Percentiles rank a stretch among this genome's conserved stretches.
phyloP scores from a whole-genome alignment of 2,113 vertebrate species.

The Agelaius phoeniceus region DNA sequence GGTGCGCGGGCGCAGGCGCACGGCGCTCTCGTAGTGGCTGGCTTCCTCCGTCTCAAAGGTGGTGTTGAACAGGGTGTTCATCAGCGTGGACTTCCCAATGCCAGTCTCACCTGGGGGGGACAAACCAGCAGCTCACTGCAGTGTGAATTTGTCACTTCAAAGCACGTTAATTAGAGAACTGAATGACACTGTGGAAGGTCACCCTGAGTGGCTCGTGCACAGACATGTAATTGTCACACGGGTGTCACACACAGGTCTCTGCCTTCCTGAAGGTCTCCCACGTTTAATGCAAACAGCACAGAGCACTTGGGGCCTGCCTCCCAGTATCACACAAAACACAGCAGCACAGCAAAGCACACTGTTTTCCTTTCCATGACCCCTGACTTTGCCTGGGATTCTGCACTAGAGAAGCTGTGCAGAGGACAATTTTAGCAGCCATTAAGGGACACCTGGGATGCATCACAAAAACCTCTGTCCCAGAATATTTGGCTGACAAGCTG shows the following conservation, averaged over 20 bases:
- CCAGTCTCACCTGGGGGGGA: conserved; percentile 88
- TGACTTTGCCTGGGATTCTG: not conserved
- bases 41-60: conserved; percentile 96
- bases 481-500: not conserved
- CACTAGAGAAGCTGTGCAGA: not conserved
- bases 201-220: not conserved
- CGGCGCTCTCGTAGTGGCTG: conserved; percentile 90
- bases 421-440: not conserved
- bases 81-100: conserved; percentile 95
- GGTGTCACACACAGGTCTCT: not conserved
- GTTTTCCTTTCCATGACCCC: fast-evolving
- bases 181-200: not conserved
- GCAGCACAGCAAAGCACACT: not conserved
- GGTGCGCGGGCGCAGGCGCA: conserved; percentile 89
- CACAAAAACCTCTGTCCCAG: not conserved
- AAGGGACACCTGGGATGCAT: not conserved
- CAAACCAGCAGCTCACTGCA: not conserved
- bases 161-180: not conserved
- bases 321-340: not conserved
- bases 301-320: not conserved
- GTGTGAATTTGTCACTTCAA: not conserved
- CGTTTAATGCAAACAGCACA: not conserved
- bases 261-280: not conserved
- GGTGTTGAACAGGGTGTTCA: conserved; percentile 98
- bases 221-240: not conserved